phyloP scores from a whole-genome alignment of 1,140 invertebrate genomes.

The Pseudobourletiella spinata region DNA sequence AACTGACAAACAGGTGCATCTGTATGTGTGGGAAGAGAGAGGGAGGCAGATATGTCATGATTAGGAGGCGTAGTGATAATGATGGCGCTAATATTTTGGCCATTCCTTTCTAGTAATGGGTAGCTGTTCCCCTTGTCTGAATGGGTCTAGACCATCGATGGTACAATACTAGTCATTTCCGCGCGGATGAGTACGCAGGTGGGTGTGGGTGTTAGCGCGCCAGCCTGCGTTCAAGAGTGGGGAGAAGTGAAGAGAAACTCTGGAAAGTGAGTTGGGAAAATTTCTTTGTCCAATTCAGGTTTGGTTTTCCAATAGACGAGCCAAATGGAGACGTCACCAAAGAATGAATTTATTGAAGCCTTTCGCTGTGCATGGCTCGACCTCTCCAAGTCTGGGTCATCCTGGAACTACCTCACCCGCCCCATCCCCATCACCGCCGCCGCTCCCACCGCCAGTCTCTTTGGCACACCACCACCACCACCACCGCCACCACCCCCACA shows the following conservation, averaged over 20 bases:
- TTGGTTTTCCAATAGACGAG: slow-evolving; percentile 98
- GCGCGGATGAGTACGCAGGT: too few relatives aligned
- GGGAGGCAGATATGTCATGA: too few relatives aligned
- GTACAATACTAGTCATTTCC: too few relatives aligned
- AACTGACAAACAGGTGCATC: too few relatives aligned
- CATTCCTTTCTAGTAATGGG: too few relatives aligned
- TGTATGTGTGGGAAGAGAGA: too few relatives aligned
- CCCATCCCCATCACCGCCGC: slow-evolving; percentile 39
- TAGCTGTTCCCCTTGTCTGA: too few relatives aligned
- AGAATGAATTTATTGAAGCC: slow-evolving; percentile 83
- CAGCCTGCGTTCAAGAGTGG: too few relatives aligned
- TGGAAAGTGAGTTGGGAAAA: slow-evolving; percentile 26
- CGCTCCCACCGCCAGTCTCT: slow-evolving; percentile 35
- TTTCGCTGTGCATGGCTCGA: slow-evolving; percentile 46
- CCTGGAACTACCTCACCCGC: slow-evolving; percentile 34
- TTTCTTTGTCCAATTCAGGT: slow-evolving; percentile 55
- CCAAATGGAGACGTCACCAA: slow-evolving; percentile 91
- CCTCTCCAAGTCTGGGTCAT: slow-evolving; percentile 33
- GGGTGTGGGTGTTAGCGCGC: too few relatives aligned
- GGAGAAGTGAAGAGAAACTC: background rate
- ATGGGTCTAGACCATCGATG: too few relatives aligned
- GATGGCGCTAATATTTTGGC: too few relatives aligned
- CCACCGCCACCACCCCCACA: slow-evolving; percentile 9
- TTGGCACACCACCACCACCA: slow-evolving; percentile 17
- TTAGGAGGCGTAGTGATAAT: too few relatives aligned